A percentile compares a stretch with the other conserved stretches of the same genome.
Conservation (phyloP, 2,113 vertebrate species). For the Lepus timidus region DNA sequence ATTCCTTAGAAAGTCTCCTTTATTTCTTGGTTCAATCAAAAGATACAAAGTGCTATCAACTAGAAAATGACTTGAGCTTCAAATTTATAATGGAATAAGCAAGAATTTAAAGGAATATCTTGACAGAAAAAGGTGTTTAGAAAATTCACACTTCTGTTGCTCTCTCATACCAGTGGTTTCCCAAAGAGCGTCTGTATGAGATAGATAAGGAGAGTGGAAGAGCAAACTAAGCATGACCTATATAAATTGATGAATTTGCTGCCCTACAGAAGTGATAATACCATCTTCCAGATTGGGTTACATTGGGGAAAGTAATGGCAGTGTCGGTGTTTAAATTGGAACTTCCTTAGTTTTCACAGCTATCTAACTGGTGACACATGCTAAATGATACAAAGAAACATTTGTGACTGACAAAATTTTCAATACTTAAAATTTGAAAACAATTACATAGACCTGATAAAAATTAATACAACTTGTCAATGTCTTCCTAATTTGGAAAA, state of each 20-base stretch:
- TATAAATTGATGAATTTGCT: conserved; percentile 15
- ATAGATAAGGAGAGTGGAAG: conserved; percentile 62
- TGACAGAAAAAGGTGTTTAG: conserved; percentile 42
- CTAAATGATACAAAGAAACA: conserved; percentile 35
- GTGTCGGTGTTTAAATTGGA: conserved; percentile 58
- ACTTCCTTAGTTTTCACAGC: conserved; percentile 24
- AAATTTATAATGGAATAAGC: conserved; percentile 63
- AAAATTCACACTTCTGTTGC: conserved; percentile 59
- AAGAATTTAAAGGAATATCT: conserved; percentile 68
- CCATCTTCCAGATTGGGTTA: neutral
- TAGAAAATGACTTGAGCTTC: conserved; percentile 56
- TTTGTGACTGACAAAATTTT: conserved; percentile 34
- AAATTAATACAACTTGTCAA: conserved; percentile 38
- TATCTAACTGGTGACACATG: neutral
- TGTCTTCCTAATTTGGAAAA: neutral
- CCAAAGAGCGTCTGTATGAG: conserved; percentile 44
- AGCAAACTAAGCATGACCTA: conserved; percentile 59
- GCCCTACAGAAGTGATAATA: conserved; percentile 16
- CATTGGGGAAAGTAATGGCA: neutral
- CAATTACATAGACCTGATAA: neutral
- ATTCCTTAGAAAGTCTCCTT: conserved; percentile 59
- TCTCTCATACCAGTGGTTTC: conserved; percentile 47
- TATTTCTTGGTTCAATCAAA: conserved; percentile 65
- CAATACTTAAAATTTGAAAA: conserved; percentile 43
- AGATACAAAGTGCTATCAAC: conserved; percentile 68